Evolutionary conservation across 2,797 vertebrate genomes (phyloP).

Genomic region (Strix occidentalis): DNA sequence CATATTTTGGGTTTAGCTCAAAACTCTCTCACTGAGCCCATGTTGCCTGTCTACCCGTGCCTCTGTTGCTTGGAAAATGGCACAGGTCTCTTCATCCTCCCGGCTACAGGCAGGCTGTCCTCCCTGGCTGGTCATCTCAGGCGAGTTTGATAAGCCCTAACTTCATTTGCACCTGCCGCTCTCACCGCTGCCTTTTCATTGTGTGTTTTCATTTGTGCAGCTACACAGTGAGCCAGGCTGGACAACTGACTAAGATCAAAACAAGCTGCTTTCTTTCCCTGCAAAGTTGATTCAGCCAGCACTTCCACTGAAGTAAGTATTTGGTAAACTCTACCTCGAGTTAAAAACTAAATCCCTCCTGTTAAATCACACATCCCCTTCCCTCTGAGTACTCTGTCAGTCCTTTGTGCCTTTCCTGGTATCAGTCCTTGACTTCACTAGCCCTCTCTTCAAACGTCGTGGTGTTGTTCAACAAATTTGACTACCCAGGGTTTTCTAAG

Average conservation of each 20-base stretch:
- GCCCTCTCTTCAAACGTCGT: neutral
- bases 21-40: neutral
- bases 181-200: neutral
- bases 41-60: rapidly evolving
- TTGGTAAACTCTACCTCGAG: neutral
- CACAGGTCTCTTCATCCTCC: neutral
- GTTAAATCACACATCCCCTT: neutral
- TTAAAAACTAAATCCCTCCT: neutral
- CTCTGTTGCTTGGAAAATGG: neutral
- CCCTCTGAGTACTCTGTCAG: neutral
- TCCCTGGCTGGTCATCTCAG: neutral
- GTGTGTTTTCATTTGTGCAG: neutral
- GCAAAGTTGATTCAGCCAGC: neutral
- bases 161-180: neutral
- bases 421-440: neutral
- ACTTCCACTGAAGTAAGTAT: neutral
- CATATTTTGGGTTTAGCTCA: neutral
- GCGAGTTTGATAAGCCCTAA: neutral
- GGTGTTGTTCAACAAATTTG: neutral
- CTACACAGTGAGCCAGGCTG: neutral
- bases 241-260: neutral
- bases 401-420: neutral
- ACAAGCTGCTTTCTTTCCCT: neutral
- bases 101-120: neutral
- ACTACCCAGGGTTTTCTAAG: neutral